These are phyloP conservation scores for Chaitophorus viminalis DNA, from an alignment of 2,888 invertebrate genomes.

Conservation along the genomic window DNA sequence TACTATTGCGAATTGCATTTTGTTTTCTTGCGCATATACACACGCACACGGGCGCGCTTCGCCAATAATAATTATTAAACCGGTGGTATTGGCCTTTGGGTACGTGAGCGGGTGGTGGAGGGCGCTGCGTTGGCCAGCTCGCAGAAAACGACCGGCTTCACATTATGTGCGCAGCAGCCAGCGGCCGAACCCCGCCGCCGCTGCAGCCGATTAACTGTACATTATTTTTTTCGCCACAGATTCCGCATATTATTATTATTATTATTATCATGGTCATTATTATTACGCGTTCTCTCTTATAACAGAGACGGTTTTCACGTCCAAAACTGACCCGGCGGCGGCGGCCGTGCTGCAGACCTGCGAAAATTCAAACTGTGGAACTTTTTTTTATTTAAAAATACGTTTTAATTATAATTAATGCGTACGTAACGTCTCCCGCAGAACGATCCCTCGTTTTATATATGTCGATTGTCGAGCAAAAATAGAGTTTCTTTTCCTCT, in stretches of 20 bases:
- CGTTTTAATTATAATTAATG: too few relatives aligned
- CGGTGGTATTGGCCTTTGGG: neutral
- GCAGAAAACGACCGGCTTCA: constrained; percentile 23
- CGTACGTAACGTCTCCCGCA: neutral
- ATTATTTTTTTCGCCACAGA: neutral
- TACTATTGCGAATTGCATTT: constrained; percentile 1
- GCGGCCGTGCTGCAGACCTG: neutral
- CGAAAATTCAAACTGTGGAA: neutral
- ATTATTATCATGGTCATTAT: neutral
- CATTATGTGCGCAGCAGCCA: neutral
- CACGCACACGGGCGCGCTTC: neutral
- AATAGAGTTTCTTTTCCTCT: neutral
- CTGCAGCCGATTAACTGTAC: constrained; percentile 1
- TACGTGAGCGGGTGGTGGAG: neutral
- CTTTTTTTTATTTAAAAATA: neutral
- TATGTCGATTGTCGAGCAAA: neutral
- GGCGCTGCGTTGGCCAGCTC: neutral
- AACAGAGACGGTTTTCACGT: neutral
- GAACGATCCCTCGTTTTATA: neutral
- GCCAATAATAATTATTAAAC: neutral
- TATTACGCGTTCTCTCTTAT: neutral
- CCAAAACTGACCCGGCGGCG: neutral
- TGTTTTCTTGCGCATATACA: neutral
- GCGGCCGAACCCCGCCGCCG: too few relatives aligned
- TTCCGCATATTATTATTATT: neutral